Evolutionary conservation across 1,140 invertebrate genomes (phyloP), one percentile per base, ranked within the genome.

Genomic region (Babylonia areolata): DNA sequence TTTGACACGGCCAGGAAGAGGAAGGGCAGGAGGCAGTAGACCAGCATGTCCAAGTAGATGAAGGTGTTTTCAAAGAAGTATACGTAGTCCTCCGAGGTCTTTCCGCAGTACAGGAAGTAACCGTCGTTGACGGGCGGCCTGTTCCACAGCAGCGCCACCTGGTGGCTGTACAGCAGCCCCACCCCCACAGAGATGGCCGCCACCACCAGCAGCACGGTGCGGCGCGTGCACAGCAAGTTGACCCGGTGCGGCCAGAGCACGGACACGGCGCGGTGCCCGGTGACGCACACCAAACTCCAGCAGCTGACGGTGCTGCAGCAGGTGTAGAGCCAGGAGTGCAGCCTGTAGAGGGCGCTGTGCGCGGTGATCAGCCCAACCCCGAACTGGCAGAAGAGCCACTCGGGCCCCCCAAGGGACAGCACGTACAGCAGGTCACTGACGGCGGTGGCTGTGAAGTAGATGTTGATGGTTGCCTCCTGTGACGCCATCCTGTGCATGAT

Each of bases 21-120:
- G n/a, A n/a, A n/a, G n/a, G n/a, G n/a, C n/a, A n/a, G n/a, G n/a
- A 71, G 69, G 33, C 28, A 71, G 69, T 71, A 71, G 69, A 71
- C 33, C 28, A 71, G 9, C 28, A 71, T 33, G 69, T 71, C 28
- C 69, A 71, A 9, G 28, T 9, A 71, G 69, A 33, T n/a, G 28
- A 28, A 71, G 69, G 28, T 5, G 69, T 28, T 11, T 9, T 33
- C 69, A 9, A 6, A 71, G 69, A 71, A n/a, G 28, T 71, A 28
- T 9, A 33, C 69, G 69, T 71, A 71, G 23, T 71, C 69, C 33
- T 71, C 69, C 11, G 69, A 71, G 28, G 33, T 71, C 69, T 71
- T 9, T 9, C 69, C 23, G 23, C 28, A 28, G 23, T 33, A 28
- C 9, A 71, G 69, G 11, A 6, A 9, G 69, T 9, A 6, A 28